Percentiles rank a stretch among this genome's conserved stretches.
These are phyloP conservation scores for Drosophila kambysellisi DNA, from an alignment of 2,888 invertebrate genomes.

Conservation along the genomic window DNA sequence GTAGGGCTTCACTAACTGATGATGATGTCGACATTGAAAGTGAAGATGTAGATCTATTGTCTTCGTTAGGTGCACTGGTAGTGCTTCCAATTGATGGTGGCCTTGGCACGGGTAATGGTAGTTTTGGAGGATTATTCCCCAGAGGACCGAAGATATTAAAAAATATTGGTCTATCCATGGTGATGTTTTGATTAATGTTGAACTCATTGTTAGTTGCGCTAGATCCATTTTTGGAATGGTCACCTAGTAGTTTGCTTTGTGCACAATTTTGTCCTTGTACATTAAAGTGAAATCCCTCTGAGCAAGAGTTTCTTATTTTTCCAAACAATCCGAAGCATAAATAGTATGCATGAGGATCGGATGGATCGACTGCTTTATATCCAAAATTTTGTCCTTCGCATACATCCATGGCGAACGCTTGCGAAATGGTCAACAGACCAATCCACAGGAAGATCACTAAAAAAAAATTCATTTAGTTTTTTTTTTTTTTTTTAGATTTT, in stretches of 20 bases:
- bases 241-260: not conserved
- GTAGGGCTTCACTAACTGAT: not conserved
- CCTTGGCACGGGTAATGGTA: slow-evolving; percentile 8
- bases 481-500: not conserved
- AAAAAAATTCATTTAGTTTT: not conserved
- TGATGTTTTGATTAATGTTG: slow-evolving; percentile 54
- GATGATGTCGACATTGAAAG: not conserved
- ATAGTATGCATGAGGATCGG: slow-evolving; percentile 54
- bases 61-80: not conserved
- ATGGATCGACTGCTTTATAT: slow-evolving; percentile 51
- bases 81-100: not conserved
- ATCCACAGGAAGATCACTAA: slow-evolving; percentile 62
- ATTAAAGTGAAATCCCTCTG: slow-evolving; percentile 54
- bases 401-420: slow-evolving; percentile 52
- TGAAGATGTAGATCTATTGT: not conserved
- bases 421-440: slow-evolving; percentile 55
- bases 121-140: slow-evolving; percentile 35
- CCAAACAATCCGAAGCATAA: slow-evolving; percentile 63
- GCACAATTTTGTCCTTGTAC: slow-evolving; percentile 42
- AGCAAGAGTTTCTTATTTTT: slow-evolving; percentile 41
- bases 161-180: slow-evolving; percentile 53
- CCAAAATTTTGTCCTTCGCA: slow-evolving; percentile 63
- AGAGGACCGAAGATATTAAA: slow-evolving; percentile 52
- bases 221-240: not conserved
- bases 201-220: slow-evolving; percentile 14